These are phyloP conservation scores for Balearica regulorum DNA, from an alignment of 2,797 vertebrate genomes.

Conservation along the genomic window DNA sequence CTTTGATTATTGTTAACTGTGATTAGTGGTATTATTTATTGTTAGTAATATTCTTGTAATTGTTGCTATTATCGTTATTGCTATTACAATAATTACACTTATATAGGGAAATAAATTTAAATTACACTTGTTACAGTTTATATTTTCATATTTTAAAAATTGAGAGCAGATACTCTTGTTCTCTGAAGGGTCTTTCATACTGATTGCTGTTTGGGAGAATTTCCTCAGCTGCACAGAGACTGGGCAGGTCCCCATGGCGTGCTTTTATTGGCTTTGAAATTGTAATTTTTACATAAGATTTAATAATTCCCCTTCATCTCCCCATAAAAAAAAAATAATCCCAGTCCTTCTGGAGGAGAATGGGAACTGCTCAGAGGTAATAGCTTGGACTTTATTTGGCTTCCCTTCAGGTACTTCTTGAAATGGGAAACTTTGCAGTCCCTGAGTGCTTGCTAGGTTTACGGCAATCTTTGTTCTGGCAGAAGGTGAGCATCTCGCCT, in stretches of 20 bases:
- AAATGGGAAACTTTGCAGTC: neutral
- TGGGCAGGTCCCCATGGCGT: neutral
- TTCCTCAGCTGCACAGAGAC: neutral
- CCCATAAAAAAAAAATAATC: neutral
- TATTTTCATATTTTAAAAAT: neutral
- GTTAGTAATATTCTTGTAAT: neutral
- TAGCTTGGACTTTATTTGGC: neutral
- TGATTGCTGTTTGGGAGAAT: neutral
- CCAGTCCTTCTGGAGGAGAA: neutral
- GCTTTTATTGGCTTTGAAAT: slow-evolving; percentile 10
- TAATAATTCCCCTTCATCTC: neutral
- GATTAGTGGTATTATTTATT: neutral
- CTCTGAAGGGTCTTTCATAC: neutral
- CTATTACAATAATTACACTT: neutral
- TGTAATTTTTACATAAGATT: neutral
- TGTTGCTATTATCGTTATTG: neutral
- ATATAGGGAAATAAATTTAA: neutral
- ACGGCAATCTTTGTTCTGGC: neutral
- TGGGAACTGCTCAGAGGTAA: neutral
- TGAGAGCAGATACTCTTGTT: neutral
- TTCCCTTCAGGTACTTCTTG: neutral
- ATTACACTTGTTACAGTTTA: neutral
- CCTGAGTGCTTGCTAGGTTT: neutral
- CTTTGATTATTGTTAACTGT: neutral
- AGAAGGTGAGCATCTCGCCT: neutral